Conservation (phyloP, 1,140 invertebrate species). For the Drosophila pachea region DNA sequence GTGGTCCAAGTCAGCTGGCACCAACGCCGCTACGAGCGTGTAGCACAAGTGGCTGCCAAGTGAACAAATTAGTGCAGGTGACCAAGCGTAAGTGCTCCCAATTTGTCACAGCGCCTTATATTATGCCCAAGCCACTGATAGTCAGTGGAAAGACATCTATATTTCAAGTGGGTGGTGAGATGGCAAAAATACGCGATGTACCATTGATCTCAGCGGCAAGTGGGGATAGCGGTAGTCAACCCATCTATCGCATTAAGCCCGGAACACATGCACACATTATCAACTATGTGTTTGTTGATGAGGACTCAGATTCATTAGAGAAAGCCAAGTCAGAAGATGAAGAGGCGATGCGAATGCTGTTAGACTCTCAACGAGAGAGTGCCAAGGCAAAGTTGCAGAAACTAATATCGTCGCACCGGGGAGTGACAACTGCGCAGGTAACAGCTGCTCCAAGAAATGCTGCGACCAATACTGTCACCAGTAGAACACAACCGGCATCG, state of each 20-base stretch:
- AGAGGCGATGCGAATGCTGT: constrained; percentile 54
- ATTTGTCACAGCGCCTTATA: constrained; percentile 53
- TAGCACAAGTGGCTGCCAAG: constrained; percentile 49
- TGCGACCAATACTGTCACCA: not conserved
- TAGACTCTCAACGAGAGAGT: constrained; percentile 61
- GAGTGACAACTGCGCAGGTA: not conserved
- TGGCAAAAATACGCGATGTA: constrained; percentile 57
- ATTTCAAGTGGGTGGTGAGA: constrained; percentile 59
- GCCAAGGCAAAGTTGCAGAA: constrained; percentile 53
- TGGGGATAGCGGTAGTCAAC: constrained; percentile 19
- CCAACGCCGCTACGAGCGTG: constrained; percentile 40
- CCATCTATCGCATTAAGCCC: constrained; percentile 64
- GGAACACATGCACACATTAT: constrained; percentile 64
- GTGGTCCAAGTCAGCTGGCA: not conserved
- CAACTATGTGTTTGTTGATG: constrained; percentile 63
- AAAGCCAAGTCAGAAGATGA: constrained; percentile 61
- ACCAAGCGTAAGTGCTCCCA: constrained; percentile 59
- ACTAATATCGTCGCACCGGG: constrained; percentile 48
- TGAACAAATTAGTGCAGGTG: constrained; percentile 56
- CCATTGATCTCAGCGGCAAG: constrained; percentile 20
- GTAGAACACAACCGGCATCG: not conserved
- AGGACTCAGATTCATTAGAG: constrained; percentile 58
- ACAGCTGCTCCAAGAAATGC: not conserved
- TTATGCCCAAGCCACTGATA: constrained; percentile 57
- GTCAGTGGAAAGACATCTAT: constrained; percentile 60